Conservation (phyloP, 2,113 vertebrate species). For the Phrynocephalus versicolor region DNA sequence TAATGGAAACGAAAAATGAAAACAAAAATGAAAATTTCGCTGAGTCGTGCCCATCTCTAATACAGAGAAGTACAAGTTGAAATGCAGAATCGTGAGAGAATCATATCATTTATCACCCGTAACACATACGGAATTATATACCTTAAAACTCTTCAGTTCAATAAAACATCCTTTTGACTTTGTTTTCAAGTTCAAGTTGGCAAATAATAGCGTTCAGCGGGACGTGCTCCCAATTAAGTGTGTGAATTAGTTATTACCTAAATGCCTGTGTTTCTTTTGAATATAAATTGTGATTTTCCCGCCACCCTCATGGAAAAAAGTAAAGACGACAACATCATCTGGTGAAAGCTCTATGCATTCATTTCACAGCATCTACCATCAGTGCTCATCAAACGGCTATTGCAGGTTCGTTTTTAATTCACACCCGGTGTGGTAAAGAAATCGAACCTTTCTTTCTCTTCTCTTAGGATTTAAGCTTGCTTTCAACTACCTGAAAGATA, state of each 20-base stretch:
- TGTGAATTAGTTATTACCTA: neutral
- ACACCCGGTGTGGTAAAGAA: neutral
- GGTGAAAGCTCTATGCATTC: neutral
- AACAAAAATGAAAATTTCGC: no score
- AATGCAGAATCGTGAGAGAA: neutral
- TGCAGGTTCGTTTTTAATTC: neutral
- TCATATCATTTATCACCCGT: neutral
- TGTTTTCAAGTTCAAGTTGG: neutral
- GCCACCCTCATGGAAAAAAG: neutral
- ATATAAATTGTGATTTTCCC: neutral
- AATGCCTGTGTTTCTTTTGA: neutral
- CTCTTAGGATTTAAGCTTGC: constrained; percentile 76
- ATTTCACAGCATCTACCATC: neutral
- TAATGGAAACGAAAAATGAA: no score
- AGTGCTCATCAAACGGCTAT: neutral
- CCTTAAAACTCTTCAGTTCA: neutral
- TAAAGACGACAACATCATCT: neutral
- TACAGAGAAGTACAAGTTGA: neutral
- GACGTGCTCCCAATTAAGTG: neutral
- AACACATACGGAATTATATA: neutral
- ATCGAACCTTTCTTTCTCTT: constrained; percentile 11
- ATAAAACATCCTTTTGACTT: neutral
- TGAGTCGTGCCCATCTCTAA: no score
- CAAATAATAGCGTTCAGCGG: neutral
- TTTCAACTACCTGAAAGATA: constrained; percentile 79